Evolutionary conservation across 2,113 vertebrate species (phyloP).

Genomic region (Nibea coibor): DNA sequence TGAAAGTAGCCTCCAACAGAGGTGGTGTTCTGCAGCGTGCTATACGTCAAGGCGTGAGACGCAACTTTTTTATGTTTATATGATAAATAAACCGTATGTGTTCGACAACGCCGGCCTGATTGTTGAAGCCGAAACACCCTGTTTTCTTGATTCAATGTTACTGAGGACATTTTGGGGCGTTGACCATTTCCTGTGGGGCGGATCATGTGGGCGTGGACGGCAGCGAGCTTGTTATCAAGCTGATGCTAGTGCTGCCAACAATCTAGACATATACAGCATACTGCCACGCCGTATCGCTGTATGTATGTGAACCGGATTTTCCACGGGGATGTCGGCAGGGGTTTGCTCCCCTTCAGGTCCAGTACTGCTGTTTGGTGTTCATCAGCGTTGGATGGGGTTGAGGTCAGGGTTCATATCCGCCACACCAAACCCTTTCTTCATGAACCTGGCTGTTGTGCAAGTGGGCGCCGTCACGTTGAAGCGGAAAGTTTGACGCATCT

Average conservation of each 20-base stretch:
- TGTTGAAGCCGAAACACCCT: background rate
- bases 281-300: no score
- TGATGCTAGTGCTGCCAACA: background rate
- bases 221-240: constrained; percentile 33
- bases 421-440: no score
- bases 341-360: no score
- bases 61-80: constrained; percentile 8
- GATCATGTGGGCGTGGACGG: constrained; percentile 39
- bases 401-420: no score
- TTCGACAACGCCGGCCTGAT: background rate
- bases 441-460: no score
- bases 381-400: no score
- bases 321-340: no score
- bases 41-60: background rate
- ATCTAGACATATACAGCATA: background rate
- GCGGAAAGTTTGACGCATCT: no score
- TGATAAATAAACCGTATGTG: background rate
- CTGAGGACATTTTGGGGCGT: constrained; percentile 53
- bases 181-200: constrained; percentile 13
- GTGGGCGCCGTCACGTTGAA: no score
- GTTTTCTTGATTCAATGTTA: constrained; percentile 24
- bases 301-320: no score
- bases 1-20: constrained; percentile 27
- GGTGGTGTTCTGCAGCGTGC: constrained; percentile 9
- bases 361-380: no score